Evolutionary conservation across 2,888 invertebrate genomes (phyloP).

Genomic region (Gymnosoma rotundatum): DNA sequence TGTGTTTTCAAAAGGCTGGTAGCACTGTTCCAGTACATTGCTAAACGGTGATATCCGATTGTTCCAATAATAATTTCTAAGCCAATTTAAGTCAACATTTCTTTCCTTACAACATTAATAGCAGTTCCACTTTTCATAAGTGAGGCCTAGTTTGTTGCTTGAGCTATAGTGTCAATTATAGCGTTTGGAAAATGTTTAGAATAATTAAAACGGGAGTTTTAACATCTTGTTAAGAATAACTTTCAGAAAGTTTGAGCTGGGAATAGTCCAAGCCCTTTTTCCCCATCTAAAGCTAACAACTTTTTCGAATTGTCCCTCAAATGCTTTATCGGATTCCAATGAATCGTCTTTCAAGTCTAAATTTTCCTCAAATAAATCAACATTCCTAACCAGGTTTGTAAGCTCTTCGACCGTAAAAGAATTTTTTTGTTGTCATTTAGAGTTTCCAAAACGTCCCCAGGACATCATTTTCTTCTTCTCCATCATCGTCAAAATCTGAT

Average conservation of each 20-base stretch:
- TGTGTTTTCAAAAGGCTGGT: too few relatives aligned
- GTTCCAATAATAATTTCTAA: not conserved
- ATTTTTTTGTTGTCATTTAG: too few relatives aligned
- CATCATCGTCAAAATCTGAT: too few relatives aligned
- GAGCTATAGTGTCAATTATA: conserved; percentile 43
- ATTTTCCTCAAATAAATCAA: conserved; percentile 15
- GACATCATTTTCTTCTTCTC: not conserved
- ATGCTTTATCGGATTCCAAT: conserved; percentile 1
- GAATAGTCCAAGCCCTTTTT: conserved; percentile 11
- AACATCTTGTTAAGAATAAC: conserved; percentile 4
- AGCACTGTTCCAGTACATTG: too few relatives aligned
- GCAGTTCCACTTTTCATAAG: conserved; percentile 24
- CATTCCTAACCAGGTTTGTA: too few relatives aligned
- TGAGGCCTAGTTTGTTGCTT: conserved; percentile 37
- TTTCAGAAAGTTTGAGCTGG: conserved; percentile 13
- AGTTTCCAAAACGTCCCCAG: too few relatives aligned
- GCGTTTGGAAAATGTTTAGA: conserved; percentile 26
- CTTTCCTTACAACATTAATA: conserved; percentile 31
- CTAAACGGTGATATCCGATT: too few relatives aligned
- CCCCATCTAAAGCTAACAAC: conserved; percentile 18
- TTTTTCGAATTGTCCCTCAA: conserved; percentile 10
- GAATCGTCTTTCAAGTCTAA: not conserved
- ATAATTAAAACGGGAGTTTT: not conserved
- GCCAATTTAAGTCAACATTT: conserved; percentile 21
- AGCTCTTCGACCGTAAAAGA: too few relatives aligned